phyloP scores from a whole-genome alignment of 2,113 vertebrate species.

The Prunella fulvescens region DNA sequence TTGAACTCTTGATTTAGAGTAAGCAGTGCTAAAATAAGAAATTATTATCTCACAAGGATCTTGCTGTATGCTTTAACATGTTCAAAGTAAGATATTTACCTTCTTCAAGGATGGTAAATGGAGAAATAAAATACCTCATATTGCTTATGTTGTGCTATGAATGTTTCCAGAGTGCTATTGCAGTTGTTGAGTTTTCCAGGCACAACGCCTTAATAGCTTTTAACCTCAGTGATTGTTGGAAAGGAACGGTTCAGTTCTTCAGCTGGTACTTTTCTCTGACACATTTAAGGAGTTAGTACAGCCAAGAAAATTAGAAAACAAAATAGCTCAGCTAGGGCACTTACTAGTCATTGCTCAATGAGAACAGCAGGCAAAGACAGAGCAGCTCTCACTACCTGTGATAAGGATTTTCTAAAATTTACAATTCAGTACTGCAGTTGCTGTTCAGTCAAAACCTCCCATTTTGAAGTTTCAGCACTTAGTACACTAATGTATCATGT shows the following conservation, averaged over 20 bases:
- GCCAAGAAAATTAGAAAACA: background rate
- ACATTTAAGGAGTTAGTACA: background rate
- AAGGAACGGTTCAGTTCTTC: background rate
- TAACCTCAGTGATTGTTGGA: background rate
- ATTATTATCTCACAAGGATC: background rate
- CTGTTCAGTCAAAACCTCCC: background rate
- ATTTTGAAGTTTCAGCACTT: background rate
- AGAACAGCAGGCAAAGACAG: background rate
- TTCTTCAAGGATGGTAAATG: background rate
- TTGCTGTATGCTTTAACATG: background rate
- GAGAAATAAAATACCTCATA: background rate
- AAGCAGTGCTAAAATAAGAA: conserved; percentile 10
- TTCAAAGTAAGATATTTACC: background rate
- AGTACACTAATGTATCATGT: background rate
- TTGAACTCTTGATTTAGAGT: background rate
- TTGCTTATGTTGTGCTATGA: background rate
- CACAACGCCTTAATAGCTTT: background rate
- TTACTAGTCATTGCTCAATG: background rate
- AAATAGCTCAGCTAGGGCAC: background rate
- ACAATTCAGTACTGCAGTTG: background rate
- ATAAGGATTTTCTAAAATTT: background rate
- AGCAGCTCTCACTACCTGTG: background rate
- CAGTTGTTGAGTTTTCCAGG: background rate
- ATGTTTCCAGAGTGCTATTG: background rate
- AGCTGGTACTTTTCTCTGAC: background rate